Evolutionary conservation across 1,140 invertebrate species (phyloP).

Genomic region (Aphis craccivora): DNA sequence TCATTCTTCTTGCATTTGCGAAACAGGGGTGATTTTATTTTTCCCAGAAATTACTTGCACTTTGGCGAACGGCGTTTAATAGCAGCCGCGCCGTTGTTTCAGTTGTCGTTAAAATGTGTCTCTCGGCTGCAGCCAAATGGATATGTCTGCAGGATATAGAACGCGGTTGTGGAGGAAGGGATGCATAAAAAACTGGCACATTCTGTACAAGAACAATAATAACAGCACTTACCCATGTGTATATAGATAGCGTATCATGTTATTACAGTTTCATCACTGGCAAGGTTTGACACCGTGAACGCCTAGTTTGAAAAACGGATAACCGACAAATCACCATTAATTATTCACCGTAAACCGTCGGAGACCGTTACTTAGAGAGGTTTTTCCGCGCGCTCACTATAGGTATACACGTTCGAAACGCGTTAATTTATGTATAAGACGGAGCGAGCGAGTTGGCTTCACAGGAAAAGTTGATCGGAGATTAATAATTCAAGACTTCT

Average conservation of each 20-base stretch:
- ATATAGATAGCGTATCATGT: background rate
- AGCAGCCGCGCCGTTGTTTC: background rate
- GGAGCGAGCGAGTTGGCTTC: background rate
- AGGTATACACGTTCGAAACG: background rate
- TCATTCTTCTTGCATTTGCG: background rate
- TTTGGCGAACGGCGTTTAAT: background rate
- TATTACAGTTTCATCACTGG: background rate
- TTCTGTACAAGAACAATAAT: background rate
- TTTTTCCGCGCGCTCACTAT: background rate
- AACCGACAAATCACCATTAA: background rate
- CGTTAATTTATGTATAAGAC: conserved; percentile 35
- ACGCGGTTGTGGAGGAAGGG: too few relatives aligned
- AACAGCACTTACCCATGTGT: background rate
- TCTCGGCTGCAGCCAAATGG: background rate
- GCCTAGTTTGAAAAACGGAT: background rate
- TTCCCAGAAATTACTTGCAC: background rate
- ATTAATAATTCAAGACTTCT: conserved; percentile 33
- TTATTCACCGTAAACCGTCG: background rate
- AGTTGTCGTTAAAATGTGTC: background rate
- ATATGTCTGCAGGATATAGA: background rate
- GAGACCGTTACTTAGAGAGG: background rate
- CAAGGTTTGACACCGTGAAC: background rate
- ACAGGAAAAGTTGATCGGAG: conserved; percentile 18
- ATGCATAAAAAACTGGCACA: background rate
- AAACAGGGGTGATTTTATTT: background rate